Evolutionary conservation across 2,888 invertebrate genomes (phyloP).

Genomic region (Philonicus albiceps): DNA sequence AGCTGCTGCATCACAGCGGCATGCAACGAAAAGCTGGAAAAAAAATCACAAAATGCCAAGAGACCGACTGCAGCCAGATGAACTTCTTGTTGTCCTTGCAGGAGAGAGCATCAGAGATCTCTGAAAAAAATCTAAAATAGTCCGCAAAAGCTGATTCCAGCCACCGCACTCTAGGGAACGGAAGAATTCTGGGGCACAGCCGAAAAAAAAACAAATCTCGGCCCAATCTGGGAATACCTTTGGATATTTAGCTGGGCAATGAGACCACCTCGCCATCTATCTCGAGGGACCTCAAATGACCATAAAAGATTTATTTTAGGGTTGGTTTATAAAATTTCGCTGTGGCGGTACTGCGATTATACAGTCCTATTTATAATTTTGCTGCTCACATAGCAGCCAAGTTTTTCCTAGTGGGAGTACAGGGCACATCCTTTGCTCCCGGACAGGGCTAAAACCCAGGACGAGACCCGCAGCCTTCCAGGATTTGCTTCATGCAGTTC

Average conservation of each 20-base stretch:
- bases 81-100: not conserved
- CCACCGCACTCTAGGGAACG: not conserved
- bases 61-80: not conserved
- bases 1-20: not conserved
- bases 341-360: not conserved
- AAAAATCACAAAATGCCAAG: conserved; percentile 2
- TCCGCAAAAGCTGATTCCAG: conserved; percentile 7
- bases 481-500: not conserved
- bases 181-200: not conserved
- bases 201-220: not conserved
- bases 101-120: not conserved
- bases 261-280: not conserved
- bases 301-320: conserved; percentile 38
- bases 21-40: not conserved
- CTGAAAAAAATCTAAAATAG: conserved; percentile 4
- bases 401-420: not conserved
- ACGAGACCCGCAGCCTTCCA: not conserved
- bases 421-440: not conserved
- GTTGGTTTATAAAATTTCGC: not conserved
- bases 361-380: conserved; percentile 13
- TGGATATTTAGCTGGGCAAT: not conserved
- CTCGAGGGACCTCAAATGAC: conserved; percentile 27
- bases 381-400: not conserved
- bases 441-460: not conserved
- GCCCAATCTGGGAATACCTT: not conserved